Percentiles rank a stretch among this genome's conserved stretches.
phyloP scores from a whole-genome alignment of 2,888 invertebrate species.

The Drosophila maculinotata region DNA sequence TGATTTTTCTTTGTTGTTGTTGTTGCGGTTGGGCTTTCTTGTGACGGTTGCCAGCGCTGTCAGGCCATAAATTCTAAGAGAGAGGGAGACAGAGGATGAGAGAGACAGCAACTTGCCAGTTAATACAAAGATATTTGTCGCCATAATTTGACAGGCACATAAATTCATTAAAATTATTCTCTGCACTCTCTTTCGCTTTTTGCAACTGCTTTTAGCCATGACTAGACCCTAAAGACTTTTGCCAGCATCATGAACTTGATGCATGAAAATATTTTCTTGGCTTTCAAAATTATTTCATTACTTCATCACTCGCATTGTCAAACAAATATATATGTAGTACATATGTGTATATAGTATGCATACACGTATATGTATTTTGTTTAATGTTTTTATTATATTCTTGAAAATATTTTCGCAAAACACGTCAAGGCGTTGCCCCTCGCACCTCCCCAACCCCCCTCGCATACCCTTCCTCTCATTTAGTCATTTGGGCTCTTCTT shows the following conservation, averaged over 20 bases:
- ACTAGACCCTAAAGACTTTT: conserved; percentile 12
- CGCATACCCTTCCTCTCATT: conserved; percentile 3
- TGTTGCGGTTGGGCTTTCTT: background rate
- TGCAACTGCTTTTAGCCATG: conserved; percentile 12
- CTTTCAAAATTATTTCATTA: conserved; percentile 70
- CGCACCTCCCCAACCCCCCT: background rate
- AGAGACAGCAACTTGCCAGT: conserved; percentile 34
- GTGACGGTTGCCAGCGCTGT: conserved; percentile 24
- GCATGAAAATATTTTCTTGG: conserved; percentile 62
- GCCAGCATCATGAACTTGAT: conserved; percentile 68
- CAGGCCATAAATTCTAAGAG: conserved; percentile 41
- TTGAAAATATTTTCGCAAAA: conserved; percentile 68
- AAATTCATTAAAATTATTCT: conserved; percentile 60
- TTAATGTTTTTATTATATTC: conserved; percentile 56
- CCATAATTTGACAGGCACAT: conserved; percentile 67
- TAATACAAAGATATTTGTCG: conserved; percentile 63
- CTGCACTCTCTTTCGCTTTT: background rate
- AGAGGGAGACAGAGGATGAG: background rate
- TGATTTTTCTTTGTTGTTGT: conserved; percentile 11
- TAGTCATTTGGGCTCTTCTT: conserved; percentile 33
- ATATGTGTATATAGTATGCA: background rate
- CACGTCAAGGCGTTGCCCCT: conserved; percentile 64
- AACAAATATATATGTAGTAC: conserved; percentile 12
- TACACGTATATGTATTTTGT: conserved; percentile 7
- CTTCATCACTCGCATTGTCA: conserved; percentile 65